A percentile compares a stretch with the other conserved stretches of the same genome.
phyloP scores from a whole-genome alignment of 2,113 vertebrate species.

The Heloderma charlesbogerti region DNA sequence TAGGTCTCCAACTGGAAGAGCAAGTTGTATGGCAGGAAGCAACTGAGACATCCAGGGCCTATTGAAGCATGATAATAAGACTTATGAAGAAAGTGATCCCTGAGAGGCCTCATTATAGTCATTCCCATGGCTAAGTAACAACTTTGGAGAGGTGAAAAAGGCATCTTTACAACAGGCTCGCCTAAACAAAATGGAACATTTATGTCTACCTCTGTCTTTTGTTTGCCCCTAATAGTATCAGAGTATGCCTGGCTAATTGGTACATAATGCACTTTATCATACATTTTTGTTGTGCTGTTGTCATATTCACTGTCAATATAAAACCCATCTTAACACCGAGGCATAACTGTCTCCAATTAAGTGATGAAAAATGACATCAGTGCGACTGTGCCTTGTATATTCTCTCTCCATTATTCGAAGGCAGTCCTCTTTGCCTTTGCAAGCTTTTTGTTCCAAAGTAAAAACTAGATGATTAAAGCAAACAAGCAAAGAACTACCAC shows the following conservation, averaged over 20 bases:
- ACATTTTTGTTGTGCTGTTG: conserved; percentile 43
- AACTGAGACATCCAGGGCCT: neutral
- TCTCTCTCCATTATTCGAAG: conserved; percentile 7
- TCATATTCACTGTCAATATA: conserved; percentile 35
- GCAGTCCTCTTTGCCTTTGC: neutral
- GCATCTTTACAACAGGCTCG: conserved; percentile 23
- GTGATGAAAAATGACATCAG: conserved; percentile 67
- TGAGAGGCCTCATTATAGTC: conserved; percentile 58
- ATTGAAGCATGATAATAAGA: conserved; percentile 42
- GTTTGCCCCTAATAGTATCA: neutral
- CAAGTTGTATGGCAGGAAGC: neutral
- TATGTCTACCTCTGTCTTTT: conserved; percentile 21
- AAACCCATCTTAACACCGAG: conserved; percentile 4
- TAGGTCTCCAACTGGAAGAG: neutral
- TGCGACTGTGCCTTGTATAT: neutral
- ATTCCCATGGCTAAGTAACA: conserved; percentile 47
- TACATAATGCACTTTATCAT: conserved; percentile 52
- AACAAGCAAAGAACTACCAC: conserved; percentile 37
- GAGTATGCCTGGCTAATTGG: conserved; percentile 54
- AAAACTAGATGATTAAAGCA: conserved; percentile 26
- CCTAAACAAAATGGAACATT: neutral
- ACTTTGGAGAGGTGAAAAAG: conserved; percentile 38
- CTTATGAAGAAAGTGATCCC: conserved; percentile 47
- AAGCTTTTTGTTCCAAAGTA: conserved; percentile 26
- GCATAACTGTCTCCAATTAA: conserved; percentile 63